Conservation (phyloP, 2,888 invertebrate species). For the Synergus gifuensis region DNA sequence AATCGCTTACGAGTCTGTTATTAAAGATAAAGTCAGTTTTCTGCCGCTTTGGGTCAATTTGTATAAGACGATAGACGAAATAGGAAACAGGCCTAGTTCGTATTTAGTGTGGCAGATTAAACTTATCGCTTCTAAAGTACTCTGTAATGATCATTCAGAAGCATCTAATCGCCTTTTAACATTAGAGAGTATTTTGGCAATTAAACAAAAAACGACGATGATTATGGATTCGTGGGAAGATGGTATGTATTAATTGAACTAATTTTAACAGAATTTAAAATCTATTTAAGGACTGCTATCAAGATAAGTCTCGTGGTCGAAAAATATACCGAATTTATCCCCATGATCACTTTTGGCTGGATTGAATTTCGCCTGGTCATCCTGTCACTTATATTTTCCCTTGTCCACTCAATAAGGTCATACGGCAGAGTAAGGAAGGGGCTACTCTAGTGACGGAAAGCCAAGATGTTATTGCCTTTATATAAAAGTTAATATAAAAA, state of each 20-base stretch:
- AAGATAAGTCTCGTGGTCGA: too few species aligned
- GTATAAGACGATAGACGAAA: constrained; percentile 80
- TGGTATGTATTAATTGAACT: constrained; percentile 62
- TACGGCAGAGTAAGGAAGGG: too few species aligned
- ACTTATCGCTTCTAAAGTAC: constrained; percentile 81
- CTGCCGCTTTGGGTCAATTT: constrained; percentile 85
- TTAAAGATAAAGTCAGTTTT: constrained; percentile 88
- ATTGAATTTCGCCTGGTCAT: too few species aligned
- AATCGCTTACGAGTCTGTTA: constrained; percentile 88
- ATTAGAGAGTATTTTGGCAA: constrained; percentile 81
- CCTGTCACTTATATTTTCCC: too few species aligned
- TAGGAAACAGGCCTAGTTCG: constrained; percentile 79
- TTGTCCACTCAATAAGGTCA: too few species aligned
- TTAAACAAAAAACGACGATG: constrained; percentile 80
- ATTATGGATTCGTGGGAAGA: constrained; percentile 81
- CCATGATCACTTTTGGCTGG: too few species aligned
- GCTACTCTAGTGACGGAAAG: too few species aligned
- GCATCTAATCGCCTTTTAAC: constrained; percentile 79
- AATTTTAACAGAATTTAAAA: too few species aligned
- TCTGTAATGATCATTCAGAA: constrained; percentile 75
- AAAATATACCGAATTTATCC: too few species aligned
- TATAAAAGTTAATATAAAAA: too few species aligned
- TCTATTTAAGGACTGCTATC: too few species aligned
- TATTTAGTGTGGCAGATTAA: constrained; percentile 88
- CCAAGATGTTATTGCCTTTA: too few species aligned